Base-by-base conservation (phyloP, 2,888 invertebrate genomes). In the Pedicia rivosa region DNA sequence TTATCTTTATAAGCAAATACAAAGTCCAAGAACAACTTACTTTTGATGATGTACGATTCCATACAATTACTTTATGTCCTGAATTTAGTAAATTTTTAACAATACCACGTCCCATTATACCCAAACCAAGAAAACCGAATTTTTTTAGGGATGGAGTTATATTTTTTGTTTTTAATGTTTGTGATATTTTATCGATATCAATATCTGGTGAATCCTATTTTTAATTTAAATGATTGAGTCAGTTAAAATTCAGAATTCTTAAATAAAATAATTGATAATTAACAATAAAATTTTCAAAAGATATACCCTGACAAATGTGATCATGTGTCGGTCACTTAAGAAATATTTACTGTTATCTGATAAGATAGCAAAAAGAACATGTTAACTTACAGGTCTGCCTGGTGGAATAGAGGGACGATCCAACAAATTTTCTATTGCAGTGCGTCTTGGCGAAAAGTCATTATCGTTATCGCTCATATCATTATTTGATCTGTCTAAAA, bases 71-170 rank as follows among this genome's bases (percentile, higher is more conserved):
- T 53, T 79, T 81, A 57, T 95, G 94, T 0, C 92, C 92, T 4
- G 91, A 88, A 60, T 84, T 81, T 50, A 94, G 74, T 37, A 95
- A 70, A 60, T 94, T 94, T 68, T 90, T 91, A 13, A 94, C 91
- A 54, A 95, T 84, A 17, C 90, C 90, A 41, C 82, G 77, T 35
- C 94, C 94, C 84, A 95, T 94, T 54, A 87, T 86, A 39, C 94
- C 94, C 22, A 95, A 70, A 0, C 95, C 95, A 19, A 95, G 74
- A 63, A 95, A 94, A 19, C 95, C 95, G 57, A 95, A 92, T 53
- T 78, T 82, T 62, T 83, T 71, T 44, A 72, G 71, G 15, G 91
- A 87, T 1, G 94, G 81, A 42, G 73, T 74, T 45, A 92, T 87
- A 47, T 86, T 78, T 61, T 87, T 88, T 51, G 78, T 79, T 48